Base-by-base conservation (phyloP, 2,888 invertebrate species). In the Drosophila dives region DNA sequence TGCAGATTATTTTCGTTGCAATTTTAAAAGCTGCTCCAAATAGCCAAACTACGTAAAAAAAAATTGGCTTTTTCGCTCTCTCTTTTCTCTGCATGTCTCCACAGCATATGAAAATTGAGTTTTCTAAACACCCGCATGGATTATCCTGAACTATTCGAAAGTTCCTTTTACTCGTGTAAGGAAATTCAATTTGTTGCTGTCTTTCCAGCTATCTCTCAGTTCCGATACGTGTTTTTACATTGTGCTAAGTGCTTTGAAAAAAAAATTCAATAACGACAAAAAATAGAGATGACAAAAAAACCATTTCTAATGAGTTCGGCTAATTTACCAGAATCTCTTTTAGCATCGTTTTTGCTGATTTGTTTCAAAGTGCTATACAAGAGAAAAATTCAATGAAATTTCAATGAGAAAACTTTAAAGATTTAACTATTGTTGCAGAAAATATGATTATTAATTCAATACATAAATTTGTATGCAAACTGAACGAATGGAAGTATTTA, bases 121-220 rank as follows among this genome's bases (percentile, higher is more conserved):
- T 64, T 59, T 62, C 26, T 71, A 75, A 75, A 66, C 62, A 65
- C 26, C 15, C 20, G 50, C 45, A 32, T 6, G 42, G 50, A 72
- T 58, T 65, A 65, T 65, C 23, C 53, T 53, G 51, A 67, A 72
- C 82, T 62, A 67, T 71, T 68, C 54, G 10, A 54, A 67, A 81
- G 63, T 75, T 75, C 17, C 50, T 54, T 72, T 40, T 40, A 23
- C 54, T 23, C 36, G 36, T 70, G 70, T 72, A 88, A 80, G 75
- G 75, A 88, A 88, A 84, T 80, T 83, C 48, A 88, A 83, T 88
- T 88, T 86, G 75, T 80, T 82, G 82, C 79, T 79, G 77, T 71
- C 65, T 23, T 56, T 79, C 40, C 51, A 55, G 45, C 61, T 73
- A 69, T 75, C 72, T 54, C 7, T 29, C 29, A 65, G 58, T 56